These are phyloP conservation scores for Limenitis arthemis DNA, from an alignment of 2,888 invertebrate species.

Conservation along the genomic window DNA sequence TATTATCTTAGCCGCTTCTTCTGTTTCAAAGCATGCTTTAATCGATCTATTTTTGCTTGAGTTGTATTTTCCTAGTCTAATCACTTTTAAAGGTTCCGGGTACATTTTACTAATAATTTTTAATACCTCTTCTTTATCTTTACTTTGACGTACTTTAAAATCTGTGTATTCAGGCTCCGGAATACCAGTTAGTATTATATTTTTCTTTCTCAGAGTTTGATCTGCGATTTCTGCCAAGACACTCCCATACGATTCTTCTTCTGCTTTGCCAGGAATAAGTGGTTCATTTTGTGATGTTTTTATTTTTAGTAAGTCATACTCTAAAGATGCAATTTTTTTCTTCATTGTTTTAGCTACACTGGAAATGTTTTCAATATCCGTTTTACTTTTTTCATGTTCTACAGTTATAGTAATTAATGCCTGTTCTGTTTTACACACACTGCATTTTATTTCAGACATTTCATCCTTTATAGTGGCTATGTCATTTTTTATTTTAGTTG, in stretches of 20 bases:
- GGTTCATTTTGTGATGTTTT: neutral
- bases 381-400: slow-evolving; percentile 8
- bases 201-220: slow-evolving; percentile 4
- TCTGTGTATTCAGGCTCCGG: slow-evolving; percentile 1
- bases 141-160: neutral
- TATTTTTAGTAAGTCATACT: slow-evolving; percentile 5
- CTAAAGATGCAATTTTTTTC: slow-evolving; percentile 6
- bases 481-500: slow-evolving; percentile 5
- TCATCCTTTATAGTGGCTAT: slow-evolving; percentile 12
- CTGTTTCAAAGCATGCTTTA: slow-evolving; percentile 11
- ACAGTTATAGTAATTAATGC: slow-evolving; percentile 5
- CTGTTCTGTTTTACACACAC: slow-evolving; percentile 7
- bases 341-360: neutral
- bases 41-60: slow-evolving; percentile 4
- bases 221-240: neutral
- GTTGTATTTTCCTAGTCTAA: slow-evolving; percentile 14
- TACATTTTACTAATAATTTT: slow-evolving; percentile 5
- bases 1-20: slow-evolving; percentile 6
- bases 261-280: neutral
- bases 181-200: slow-evolving; percentile 7
- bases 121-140: slow-evolving; percentile 1
- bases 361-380: neutral
- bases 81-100: slow-evolving; percentile 7
- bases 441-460: slow-evolving; percentile 2
- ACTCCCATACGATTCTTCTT: neutral